A percentile compares a stretch with the other conserved stretches of the same genome.
phyloP scores from a whole-genome alignment of 2,113 vertebrate genomes.

The Taxidea taxus region DNA sequence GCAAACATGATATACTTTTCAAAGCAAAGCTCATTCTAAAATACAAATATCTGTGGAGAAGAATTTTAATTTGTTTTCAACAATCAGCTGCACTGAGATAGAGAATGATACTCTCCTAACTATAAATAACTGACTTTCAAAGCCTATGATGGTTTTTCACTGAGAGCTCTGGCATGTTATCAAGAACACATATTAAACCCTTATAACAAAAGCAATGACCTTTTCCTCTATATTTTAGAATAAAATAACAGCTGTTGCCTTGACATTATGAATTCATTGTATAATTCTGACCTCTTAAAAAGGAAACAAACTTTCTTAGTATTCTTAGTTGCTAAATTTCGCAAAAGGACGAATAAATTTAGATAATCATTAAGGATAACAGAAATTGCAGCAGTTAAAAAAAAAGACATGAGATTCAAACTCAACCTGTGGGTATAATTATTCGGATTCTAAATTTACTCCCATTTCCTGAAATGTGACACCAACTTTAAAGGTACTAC shows the following conservation, averaged over 20 bases:
- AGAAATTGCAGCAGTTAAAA: neutral
- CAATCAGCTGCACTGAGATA: neutral
- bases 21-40: neutral
- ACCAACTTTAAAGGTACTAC: neutral
- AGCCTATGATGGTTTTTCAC: neutral
- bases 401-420: neutral
- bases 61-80: neutral
- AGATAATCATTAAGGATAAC: neutral
- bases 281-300: constrained; percentile 42
- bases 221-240: constrained; percentile 27
- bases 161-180: neutral
- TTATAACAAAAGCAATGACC: constrained; percentile 32
- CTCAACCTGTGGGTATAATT: neutral
- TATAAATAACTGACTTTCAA: constrained; percentile 32
- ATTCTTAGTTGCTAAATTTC: constrained; percentile 1
- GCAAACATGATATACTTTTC: neutral
- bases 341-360: neutral
- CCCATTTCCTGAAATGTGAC: neutral
- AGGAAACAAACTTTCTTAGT: constrained; percentile 19
- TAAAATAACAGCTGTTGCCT: constrained; percentile 1
- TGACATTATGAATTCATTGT: constrained; percentile 23
- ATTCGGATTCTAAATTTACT: constrained; percentile 1
- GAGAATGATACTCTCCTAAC: neutral
- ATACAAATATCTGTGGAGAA: neutral
- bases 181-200: neutral